These are phyloP conservation scores for Carapus acus DNA, from an alignment of 2,797 vertebrate species.

Conservation along the genomic window DNA sequence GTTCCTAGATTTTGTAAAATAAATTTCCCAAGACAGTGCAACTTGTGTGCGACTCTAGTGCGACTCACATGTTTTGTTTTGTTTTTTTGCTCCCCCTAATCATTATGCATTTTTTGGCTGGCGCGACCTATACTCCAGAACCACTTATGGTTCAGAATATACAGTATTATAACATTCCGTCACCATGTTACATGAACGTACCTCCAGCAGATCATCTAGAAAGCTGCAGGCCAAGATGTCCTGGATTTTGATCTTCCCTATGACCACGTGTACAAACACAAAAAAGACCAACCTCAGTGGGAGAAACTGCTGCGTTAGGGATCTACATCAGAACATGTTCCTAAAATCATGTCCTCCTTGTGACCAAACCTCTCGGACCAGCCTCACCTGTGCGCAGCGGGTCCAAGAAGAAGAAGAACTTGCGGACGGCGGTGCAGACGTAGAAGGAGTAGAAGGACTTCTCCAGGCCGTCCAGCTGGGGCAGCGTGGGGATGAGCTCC, in stretches of 20 bases:
- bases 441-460: slow-evolving; percentile 99
- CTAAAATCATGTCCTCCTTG: too few species aligned
- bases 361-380: background rate
- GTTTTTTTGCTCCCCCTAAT: too few species aligned
- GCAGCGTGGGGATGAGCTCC: slow-evolving; percentile 95
- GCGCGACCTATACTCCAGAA: too few species aligned
- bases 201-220: slow-evolving; percentile 94
- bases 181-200: too few species aligned
- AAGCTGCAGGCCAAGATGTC: slow-evolving; percentile 99
- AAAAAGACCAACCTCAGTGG: background rate
- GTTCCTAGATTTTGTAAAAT: too few species aligned
- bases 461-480: slow-evolving; percentile 94
- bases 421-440: slow-evolving; percentile 95
- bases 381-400: slow-evolving; percentile 89
- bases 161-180: too few species aligned
- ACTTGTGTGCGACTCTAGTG: too few species aligned
- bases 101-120: too few species aligned
- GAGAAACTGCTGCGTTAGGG: background rate
- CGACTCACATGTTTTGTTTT: too few species aligned
- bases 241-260: slow-evolving; percentile 99
- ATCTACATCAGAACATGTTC: too few species aligned
- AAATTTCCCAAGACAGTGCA: too few species aligned
- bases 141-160: too few species aligned
- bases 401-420: slow-evolving; percentile 98
- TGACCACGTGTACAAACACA: slow-evolving; percentile 21